Conservation (phyloP, 2,113 vertebrate genomes). For the Catagonus wagneri region DNA sequence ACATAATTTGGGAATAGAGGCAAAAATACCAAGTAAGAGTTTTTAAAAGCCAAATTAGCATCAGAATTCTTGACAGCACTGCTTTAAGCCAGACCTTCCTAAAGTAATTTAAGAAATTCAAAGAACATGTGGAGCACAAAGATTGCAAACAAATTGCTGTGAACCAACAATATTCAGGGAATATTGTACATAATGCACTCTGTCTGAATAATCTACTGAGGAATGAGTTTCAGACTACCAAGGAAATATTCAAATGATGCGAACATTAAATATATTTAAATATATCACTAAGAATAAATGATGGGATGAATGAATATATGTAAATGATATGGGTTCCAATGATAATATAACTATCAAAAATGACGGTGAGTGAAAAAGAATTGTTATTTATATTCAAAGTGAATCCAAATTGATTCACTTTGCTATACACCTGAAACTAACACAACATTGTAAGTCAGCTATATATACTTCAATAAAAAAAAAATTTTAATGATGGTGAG, state of each 20-base stretch:
- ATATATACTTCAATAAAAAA: no score
- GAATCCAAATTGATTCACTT: no score
- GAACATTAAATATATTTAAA: neutral
- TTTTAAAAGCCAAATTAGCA: neutral
- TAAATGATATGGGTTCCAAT: neutral
- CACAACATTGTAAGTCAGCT: no score
- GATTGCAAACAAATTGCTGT: neutral
- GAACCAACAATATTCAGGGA: neutral
- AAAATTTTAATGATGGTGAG: neutral
- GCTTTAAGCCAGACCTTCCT: neutral
- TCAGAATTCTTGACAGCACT: neutral
- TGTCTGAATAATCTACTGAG: neutral
- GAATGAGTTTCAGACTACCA: neutral
- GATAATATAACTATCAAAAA: neutral
- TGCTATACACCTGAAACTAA: no score
- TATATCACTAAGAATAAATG: neutral
- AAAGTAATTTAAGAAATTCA: constrained; percentile 8
- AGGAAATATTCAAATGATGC: neutral
- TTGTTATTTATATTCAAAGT: no score
- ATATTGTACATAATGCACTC: neutral
- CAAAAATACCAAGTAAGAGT: neutral
- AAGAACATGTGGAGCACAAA: neutral
- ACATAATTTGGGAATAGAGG: neutral
- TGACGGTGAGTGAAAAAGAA: neutral
- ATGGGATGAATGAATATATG: neutral